A percentile compares a stretch with the other conserved stretches of the same genome.
phyloP scores from a whole-genome alignment of 2,888 invertebrate species.

The Pristionchus mayeri region DNA sequence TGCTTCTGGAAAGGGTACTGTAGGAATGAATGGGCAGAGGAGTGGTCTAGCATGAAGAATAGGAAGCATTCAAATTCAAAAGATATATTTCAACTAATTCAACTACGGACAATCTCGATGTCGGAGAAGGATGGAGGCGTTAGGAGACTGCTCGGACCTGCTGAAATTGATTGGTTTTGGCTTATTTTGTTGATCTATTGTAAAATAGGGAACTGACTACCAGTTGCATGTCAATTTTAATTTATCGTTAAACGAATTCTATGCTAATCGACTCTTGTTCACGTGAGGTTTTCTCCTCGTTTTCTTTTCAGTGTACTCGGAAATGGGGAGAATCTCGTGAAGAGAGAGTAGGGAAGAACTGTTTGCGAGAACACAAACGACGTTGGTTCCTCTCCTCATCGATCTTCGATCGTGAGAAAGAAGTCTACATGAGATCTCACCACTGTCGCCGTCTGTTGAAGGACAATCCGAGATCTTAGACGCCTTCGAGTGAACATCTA shows the following conservation, averaged over 20 bases:
- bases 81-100: neutral
- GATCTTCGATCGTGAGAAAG: too few species aligned
- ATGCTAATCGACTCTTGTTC: too few species aligned
- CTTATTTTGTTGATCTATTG: too few species aligned
- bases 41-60: neutral
- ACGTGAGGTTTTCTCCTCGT: too few species aligned
- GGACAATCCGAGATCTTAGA: slow-evolving; percentile 11
- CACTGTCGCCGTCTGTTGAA: neutral
- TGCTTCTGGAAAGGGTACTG: slow-evolving; percentile 7
- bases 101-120: neutral
- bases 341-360: too few species aligned
- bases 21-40: neutral
- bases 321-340: too few species aligned
- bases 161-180: neutral
- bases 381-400: too few species aligned
- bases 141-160: neutral
- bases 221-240: too few species aligned
- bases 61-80: neutral
- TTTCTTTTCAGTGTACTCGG: too few species aligned
- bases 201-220: too few species aligned
- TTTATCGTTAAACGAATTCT: too few species aligned
- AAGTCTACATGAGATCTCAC: neutral
- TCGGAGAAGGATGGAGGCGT: neutral
- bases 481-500: slow-evolving; percentile 40
- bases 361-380: too few species aligned